These are phyloP conservation scores for Porites lobata DNA, from an alignment of 92 coral and sea anemone species.

Conservation along the genomic window DNA sequence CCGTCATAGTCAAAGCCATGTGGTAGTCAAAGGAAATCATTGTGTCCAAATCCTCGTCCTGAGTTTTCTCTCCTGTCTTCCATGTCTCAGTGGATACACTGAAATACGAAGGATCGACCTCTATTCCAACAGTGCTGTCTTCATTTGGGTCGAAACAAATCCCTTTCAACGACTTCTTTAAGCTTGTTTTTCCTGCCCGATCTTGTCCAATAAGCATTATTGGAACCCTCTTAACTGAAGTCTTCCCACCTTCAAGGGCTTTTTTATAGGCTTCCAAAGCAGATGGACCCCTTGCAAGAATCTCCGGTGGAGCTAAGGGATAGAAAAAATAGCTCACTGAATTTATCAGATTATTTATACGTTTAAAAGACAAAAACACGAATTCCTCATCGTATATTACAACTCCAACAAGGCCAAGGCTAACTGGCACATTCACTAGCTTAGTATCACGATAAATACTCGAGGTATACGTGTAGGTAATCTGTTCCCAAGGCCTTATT, in stretches of 20 bases:
- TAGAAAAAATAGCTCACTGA: background rate
- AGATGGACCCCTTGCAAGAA: slow-evolving; percentile 71
- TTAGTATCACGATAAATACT: no score
- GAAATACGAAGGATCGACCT: background rate
- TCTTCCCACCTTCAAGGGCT: slow-evolving; percentile 72
- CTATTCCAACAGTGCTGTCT: background rate
- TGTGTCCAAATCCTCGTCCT: background rate
- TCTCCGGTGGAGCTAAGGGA: slow-evolving; percentile 69
- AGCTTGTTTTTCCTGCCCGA: slow-evolving; percentile 77
- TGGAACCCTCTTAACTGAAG: slow-evolving; percentile 52
- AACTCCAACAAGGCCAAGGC: no score
- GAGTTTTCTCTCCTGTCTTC: background rate
- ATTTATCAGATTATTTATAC: no score
- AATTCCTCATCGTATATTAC: no score
- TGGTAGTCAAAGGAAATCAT: background rate
- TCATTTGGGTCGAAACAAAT: background rate
- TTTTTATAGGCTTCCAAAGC: slow-evolving; percentile 54
- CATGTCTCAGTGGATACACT: background rate
- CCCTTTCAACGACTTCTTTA: slow-evolving; percentile 53
- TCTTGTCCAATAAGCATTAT: slow-evolving; percentile 75
- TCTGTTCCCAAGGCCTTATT: no score
- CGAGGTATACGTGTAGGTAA: no score
- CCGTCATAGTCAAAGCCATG: background rate
- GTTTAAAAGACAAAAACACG: no score
- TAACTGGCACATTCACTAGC: no score